phyloP scores from a whole-genome alignment of 2,888 invertebrate species.

The Deilephila porcellus region DNA sequence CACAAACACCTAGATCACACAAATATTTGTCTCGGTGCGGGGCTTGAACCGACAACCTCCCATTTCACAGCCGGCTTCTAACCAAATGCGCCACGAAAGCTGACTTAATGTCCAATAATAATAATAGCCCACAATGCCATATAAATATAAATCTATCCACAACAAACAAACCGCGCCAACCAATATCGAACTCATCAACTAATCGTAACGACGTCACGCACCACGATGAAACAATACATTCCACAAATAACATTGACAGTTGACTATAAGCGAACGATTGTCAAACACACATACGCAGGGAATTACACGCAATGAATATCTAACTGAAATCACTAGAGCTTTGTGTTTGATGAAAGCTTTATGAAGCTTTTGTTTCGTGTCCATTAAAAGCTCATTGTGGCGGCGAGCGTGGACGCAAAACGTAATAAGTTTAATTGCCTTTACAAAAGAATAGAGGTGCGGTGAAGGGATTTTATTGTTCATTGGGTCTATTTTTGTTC shows the following conservation, averaged over 20 bases:
- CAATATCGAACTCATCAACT: background rate
- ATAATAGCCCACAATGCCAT: no score
- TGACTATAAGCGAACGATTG: background rate
- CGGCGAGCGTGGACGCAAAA: conserved; percentile 23
- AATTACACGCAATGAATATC: conserved; percentile 27
- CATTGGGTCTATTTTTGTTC: background rate
- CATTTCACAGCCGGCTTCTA: no score
- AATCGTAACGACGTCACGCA: background rate
- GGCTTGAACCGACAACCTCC: no score
- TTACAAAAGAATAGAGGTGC: conserved; percentile 15
- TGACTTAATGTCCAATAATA: no score
- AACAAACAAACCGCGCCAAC: background rate
- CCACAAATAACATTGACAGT: background rate
- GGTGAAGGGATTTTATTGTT: background rate
- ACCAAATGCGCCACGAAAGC: no score
- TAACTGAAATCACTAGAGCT: conserved; percentile 24
- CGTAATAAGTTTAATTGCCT: conserved; percentile 28
- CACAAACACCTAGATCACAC: no score
- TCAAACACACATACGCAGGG: background rate
- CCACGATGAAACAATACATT: background rate
- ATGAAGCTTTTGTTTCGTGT: conserved; percentile 29
- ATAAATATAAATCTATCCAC: no score
- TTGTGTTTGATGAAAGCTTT: conserved; percentile 28
- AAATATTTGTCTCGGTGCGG: no score
- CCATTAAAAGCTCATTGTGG: conserved; percentile 35